These are phyloP conservation scores for Illadopsis cleaveri DNA, from an alignment of 2,113 vertebrate species.

Conservation along the genomic window DNA sequence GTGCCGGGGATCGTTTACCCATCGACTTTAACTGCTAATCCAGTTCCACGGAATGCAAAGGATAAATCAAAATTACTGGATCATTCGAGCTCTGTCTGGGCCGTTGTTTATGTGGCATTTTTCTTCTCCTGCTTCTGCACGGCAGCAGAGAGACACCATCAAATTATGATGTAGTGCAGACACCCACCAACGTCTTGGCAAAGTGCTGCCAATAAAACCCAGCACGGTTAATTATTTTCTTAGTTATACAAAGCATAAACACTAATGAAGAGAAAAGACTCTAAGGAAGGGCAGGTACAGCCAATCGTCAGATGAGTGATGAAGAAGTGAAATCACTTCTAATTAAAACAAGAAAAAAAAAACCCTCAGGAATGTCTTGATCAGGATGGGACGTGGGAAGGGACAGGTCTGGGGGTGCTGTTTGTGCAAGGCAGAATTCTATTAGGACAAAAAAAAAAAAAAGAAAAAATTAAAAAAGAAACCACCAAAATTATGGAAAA, in stretches of 20 bases:
- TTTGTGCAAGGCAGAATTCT: background rate
- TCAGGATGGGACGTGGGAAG: background rate
- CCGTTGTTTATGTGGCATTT: slow-evolving; percentile 73
- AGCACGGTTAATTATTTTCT: slow-evolving; percentile 66
- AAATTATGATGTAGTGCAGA: slow-evolving; percentile 74
- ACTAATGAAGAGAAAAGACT: slow-evolving; percentile 63
- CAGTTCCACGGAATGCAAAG: slow-evolving; percentile 68
- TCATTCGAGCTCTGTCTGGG: slow-evolving; percentile 69
- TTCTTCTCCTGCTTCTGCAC: slow-evolving; percentile 58
- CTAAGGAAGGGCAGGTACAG: slow-evolving; percentile 31
- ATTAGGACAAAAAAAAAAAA: background rate
- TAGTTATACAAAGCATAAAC: slow-evolving; percentile 71
- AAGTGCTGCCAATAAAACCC: slow-evolving; percentile 57
- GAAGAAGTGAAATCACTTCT: background rate
- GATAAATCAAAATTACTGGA: slow-evolving; percentile 81
- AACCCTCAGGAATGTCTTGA: background rate
- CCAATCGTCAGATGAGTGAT: background rate
- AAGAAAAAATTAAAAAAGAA: background rate
- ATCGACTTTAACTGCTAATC: slow-evolving; percentile 74
- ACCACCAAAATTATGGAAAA: background rate
- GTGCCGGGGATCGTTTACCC: slow-evolving; percentile 64
- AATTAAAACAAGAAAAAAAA: background rate
- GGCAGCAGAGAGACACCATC: slow-evolving; percentile 59
- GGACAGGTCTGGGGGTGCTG: background rate
- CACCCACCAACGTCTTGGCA: slow-evolving; percentile 32